Evolutionary conservation across 1,140 invertebrate genomes (phyloP).

Genomic region (Hyles euphorbiae): DNA sequence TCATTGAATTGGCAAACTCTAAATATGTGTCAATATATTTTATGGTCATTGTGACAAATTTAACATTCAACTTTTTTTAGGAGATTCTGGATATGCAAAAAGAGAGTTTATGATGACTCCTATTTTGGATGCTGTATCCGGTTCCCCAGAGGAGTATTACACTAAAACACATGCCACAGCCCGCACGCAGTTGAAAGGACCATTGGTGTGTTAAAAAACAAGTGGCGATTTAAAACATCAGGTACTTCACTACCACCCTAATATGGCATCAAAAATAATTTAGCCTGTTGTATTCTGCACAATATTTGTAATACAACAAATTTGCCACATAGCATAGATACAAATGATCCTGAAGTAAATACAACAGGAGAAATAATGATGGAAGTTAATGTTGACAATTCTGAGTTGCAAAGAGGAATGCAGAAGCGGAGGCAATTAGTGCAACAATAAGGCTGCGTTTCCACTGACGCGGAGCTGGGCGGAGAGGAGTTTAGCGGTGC

Average conservation of each 20-base stretch:
- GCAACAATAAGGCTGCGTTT: no score
- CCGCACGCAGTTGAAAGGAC: constrained; percentile 20
- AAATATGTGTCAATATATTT: background rate
- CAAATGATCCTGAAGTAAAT: no score
- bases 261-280: constrained; percentile 20
- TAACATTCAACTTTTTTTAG: constrained; percentile 3
- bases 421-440: no score
- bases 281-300: constrained; percentile 26
- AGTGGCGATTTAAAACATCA: constrained; percentile 17
- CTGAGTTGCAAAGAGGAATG: no score
- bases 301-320: constrained; percentile 14
- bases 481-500: no score
- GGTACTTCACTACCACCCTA: constrained; percentile 23
- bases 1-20: background rate
- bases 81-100: constrained; percentile 26
- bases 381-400: no score
- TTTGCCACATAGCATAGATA: no score
- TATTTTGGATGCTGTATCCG: constrained; percentile 8
- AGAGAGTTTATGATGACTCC: constrained; percentile 25
- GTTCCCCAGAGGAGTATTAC: constrained; percentile 16
- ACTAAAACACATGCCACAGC: constrained; percentile 15
- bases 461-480: no score
- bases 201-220: constrained; percentile 22
- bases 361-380: no score
- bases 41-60: background rate